Evolutionary conservation across 2,113 vertebrate genomes (phyloP).

Genomic region (Tichodroma muraria): DNA sequence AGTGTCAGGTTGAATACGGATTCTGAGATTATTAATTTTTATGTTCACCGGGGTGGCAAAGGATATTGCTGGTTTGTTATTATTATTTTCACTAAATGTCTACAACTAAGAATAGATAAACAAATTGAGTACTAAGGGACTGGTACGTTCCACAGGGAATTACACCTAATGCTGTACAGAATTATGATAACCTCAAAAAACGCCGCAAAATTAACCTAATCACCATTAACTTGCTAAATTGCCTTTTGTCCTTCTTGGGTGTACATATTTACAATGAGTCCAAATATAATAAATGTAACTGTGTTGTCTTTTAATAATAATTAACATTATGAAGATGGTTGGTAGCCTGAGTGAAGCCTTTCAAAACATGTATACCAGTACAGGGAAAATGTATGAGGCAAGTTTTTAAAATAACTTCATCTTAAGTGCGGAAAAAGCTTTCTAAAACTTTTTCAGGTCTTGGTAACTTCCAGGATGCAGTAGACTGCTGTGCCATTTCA

Average conservation of each 20-base stretch:
- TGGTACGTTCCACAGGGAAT: background rate
- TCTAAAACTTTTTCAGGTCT: background rate
- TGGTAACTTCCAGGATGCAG: background rate
- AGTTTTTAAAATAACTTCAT: background rate
- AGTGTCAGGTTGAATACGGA: conserved; percentile 31
- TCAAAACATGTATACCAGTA: background rate
- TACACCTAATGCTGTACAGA: background rate
- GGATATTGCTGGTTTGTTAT: conserved; percentile 15
- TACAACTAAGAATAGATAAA: conserved; percentile 8
- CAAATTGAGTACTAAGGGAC: background rate
- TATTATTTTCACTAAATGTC: conserved; percentile 46
- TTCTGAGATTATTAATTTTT: conserved; percentile 63
- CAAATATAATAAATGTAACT: background rate
- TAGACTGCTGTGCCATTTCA: background rate
- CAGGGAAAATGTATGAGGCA: background rate
- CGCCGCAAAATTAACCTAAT: background rate
- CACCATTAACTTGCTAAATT: conserved; percentile 9
- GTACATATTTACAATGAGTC: background rate
- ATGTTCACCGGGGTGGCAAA: conserved; percentile 40
- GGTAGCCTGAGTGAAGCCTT: background rate
- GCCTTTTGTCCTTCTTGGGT: background rate
- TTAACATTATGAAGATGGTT: conserved; percentile 7
- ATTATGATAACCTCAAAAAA: background rate
- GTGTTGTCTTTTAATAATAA: background rate
- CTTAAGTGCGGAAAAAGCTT: background rate